phyloP scores from a whole-genome alignment of 2,113 vertebrate genomes.

The Podiceps cristatus region DNA sequence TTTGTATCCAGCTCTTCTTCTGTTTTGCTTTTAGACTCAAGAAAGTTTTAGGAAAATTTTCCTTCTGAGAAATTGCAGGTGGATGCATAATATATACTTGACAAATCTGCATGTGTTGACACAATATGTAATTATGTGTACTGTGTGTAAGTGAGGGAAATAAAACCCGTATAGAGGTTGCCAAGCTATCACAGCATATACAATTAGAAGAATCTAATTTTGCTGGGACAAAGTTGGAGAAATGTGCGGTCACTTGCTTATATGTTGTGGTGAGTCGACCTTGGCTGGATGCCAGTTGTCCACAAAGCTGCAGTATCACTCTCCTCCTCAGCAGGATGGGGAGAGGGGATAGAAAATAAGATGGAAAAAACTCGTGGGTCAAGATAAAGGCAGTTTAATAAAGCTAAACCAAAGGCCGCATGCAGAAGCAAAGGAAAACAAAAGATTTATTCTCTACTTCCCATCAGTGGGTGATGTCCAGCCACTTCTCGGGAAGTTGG shows the following conservation, averaged over 20 bases:
- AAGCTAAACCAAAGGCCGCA: too few species aligned
- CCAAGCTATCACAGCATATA: not conserved
- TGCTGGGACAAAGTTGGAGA: not conserved
- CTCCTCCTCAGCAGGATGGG: too few species aligned
- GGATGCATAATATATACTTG: not conserved
- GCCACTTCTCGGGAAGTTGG: too few species aligned
- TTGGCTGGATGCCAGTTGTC: too few species aligned
- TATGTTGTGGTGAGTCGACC: too few species aligned
- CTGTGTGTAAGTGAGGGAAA: not conserved
- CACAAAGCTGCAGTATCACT: too few species aligned
- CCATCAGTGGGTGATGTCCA: too few species aligned
- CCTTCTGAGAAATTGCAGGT: not conserved
- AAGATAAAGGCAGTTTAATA: too few species aligned
- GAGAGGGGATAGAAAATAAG: too few species aligned
- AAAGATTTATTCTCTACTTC: too few species aligned
- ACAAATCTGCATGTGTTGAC: not conserved
- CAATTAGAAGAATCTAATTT: not conserved
- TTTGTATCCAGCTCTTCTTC: not conserved
- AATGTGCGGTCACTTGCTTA: not conserved
- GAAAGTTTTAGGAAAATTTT: not conserved
- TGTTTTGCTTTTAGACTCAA: not conserved
- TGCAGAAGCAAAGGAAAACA: too few species aligned
- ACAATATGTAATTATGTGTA: not conserved
- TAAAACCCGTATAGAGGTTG: not conserved
- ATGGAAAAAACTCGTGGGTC: too few species aligned